Base-by-base conservation (phyloP, 2,888 invertebrate genomes). In the Cheiracanthium punctorium region DNA sequence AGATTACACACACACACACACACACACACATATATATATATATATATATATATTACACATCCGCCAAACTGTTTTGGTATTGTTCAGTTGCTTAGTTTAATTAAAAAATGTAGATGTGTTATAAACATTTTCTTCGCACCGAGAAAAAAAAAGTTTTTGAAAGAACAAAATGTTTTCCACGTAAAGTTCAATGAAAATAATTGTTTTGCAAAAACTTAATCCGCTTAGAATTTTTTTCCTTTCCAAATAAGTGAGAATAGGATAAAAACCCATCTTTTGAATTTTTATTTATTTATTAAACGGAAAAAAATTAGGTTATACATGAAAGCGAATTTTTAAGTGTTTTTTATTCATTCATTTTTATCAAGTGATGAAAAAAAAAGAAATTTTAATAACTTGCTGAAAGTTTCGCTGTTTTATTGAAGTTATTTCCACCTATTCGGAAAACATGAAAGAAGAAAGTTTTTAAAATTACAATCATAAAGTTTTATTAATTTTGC, bases 141-240 rank as follows among this genome's bases (percentile, higher is more conserved):
- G 17, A 17, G 17, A 12, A 17, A 48, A 12, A 48, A 48, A 48
- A 48, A 48, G 17, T 48, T 17, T 17, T 48, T 48, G 12, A 48
- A 48, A 17, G 10, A 48, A 48, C 48, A 17, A 2, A 48, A 48
- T 48, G 17, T 17, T 48, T 48, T 17, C 17, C 17, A 17, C 17
- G 17, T 48, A 17, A 48, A 48, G 48, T 48, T 48, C 48, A 48
- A 48, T 48, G 48, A 48, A 48, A 48, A 48, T 48, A 48, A 48
- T 48, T 48, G 48, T 48, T 48, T 48, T 48, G 48, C 48, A 48
- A 48, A 48, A 48, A 48, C 8, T 48, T 48, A 48, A 48, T 48
- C 48, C 48, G 48, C 48, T 48, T 48, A 7, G 17, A 48, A 17
- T 48, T 48, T 48, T 48, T 14, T 48, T 48, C 2, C 48, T 12